Base-by-base conservation (phyloP, 2,888 invertebrate species). In the Temnothorax unifasciatus region DNA sequence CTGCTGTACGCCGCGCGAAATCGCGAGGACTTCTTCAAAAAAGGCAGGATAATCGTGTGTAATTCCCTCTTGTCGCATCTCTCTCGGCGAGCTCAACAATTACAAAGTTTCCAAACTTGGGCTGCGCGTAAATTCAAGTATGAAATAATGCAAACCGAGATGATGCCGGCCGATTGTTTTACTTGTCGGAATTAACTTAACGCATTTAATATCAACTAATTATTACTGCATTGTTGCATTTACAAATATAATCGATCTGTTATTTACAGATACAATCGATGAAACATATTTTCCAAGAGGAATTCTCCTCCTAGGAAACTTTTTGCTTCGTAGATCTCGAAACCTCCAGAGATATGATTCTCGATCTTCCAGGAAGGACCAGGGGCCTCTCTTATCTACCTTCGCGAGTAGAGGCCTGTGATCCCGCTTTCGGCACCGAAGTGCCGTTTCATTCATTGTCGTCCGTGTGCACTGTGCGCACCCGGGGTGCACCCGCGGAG, bases 401-500 rank as follows among this genome's bases (percentile, higher is more conserved):
- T 44, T 50, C 79, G 25, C 59, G 59, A 81, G 47, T 71, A 50
- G 59, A 50, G 59, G 44, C 11, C 44, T 47, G 50, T 76, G 50
- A 9, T 41, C 41, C 34, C 41, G 54, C 29, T 88, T 85, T 85
- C 83, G 69, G 77, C 86, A 82, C 77, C 54, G n/a, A 71, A 85
- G 81, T 66, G 79, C 64, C 59, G 47, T 79, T 69, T 47, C 57
- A 38, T 88, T 88, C 91, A 91, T 92, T 91, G 92, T 92, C 92
- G 88, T 92, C 88, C 88, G 73, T 52, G 74, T 44, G 74, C 38
- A n/a, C 52, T 57, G 25, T 57, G 77, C 21, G 54, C 66, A 54
- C 41, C 41, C 54, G 82, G 87, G 89, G 86, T 89, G 90, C 89
- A 86, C 88, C 87, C 90, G 90, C 79, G 68, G 93, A 91, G 92